phyloP scores from a whole-genome alignment of 2,797 vertebrate species.

The Arvicola amphibius region DNA sequence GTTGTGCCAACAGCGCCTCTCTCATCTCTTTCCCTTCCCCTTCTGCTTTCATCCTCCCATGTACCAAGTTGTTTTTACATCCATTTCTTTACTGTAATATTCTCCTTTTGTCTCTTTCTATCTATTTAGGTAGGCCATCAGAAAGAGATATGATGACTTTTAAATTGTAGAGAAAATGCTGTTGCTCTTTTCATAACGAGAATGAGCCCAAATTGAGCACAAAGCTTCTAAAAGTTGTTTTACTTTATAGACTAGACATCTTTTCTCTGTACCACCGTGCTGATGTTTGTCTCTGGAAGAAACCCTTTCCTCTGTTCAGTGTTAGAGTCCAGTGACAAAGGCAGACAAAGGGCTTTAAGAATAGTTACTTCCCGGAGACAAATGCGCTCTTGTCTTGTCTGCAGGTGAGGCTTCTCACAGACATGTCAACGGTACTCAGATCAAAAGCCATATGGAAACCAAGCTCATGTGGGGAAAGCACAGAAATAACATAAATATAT shows the following conservation, averaged over 20 bases:
- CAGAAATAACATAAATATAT: background rate
- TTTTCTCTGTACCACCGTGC: background rate
- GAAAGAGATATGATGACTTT: background rate
- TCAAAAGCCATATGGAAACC: background rate
- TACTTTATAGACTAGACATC: background rate
- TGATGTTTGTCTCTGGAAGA: background rate
- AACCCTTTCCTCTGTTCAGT: background rate
- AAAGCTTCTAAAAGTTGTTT: background rate
- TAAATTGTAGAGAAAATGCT: background rate
- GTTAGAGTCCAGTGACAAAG: background rate
- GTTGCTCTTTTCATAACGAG: background rate
- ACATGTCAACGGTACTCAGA: background rate
- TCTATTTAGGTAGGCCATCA: background rate
- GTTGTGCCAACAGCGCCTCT: background rate
- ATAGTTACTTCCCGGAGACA: conserved; percentile 30
- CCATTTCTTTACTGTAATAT: background rate
- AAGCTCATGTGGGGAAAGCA: background rate
- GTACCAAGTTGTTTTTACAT: background rate
- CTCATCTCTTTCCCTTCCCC: background rate
- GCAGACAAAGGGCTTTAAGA: background rate
- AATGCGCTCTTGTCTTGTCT: background rate
- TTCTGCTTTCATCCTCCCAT: background rate
- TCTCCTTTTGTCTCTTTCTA: background rate
- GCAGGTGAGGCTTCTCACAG: background rate
- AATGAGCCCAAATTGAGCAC: background rate